A percentile compares a stretch with the other conserved stretches of the same genome.
These are phyloP conservation scores for Halocaridina rubra DNA, from an alignment of 2,888 invertebrate species.

Conservation along the genomic window DNA sequence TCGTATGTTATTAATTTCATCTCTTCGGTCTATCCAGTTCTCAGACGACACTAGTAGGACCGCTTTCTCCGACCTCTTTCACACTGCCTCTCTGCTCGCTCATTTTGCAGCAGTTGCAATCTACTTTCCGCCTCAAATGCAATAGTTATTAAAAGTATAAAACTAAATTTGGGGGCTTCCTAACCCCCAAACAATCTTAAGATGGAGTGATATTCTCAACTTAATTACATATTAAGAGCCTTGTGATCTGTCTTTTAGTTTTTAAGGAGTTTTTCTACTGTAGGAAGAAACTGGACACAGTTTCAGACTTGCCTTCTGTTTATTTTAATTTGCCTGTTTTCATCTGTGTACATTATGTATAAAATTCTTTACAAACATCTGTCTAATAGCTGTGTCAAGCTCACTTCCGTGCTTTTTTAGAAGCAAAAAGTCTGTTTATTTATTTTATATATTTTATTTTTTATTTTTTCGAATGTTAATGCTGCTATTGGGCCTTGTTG, in stretches of 20 bases:
- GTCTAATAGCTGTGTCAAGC: no score
- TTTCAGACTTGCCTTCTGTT: slow-evolving; percentile 27
- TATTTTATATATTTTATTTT: no score
- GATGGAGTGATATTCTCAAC: slow-evolving; percentile 53
- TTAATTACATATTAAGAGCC: slow-evolving; percentile 48
- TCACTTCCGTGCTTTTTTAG: no score
- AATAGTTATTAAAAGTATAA: slow-evolving; percentile 42
- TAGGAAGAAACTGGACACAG: slow-evolving; percentile 43
- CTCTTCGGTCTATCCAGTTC: neutral
- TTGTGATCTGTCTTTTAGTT: slow-evolving; percentile 59
- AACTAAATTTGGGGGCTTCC: slow-evolving; percentile 36
- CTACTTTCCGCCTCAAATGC: slow-evolving; percentile 47
- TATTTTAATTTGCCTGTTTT: slow-evolving; percentile 32
- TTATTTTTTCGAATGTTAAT: no score
- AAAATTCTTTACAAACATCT: no score
- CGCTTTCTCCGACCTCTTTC: neutral
- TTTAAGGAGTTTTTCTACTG: slow-evolving; percentile 53
- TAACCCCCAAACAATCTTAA: slow-evolving; percentile 38
- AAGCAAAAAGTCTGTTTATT: no score
- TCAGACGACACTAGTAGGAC: no score
- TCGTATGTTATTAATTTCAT: neutral
- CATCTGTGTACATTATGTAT: slow-evolving; percentile 58
- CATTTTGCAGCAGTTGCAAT: slow-evolving; percentile 32
- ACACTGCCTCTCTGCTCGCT: slow-evolving; percentile 54
- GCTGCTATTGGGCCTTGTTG: no score